Conservation (phyloP, 2,888 invertebrate genomes). For the Coronaproctus castanopsis region DNA sequence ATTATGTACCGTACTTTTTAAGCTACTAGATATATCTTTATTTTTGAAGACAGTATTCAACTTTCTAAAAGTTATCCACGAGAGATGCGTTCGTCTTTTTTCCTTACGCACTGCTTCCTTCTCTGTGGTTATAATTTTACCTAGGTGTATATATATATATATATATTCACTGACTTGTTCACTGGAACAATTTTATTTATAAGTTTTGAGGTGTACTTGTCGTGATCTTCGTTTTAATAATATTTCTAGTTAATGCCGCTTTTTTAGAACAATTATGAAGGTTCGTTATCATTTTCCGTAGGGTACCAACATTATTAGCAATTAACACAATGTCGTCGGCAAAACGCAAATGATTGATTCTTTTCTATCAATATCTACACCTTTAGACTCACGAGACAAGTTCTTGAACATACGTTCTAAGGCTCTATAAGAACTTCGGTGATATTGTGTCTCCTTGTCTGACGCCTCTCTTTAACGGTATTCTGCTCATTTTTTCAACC, state of each 20-base stretch:
- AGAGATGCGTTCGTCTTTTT: too few species aligned
- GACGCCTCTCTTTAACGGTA: too few species aligned
- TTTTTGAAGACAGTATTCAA: too few species aligned
- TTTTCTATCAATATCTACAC: background rate
- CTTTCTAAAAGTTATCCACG: too few species aligned
- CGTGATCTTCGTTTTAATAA: background rate
- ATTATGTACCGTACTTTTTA: too few species aligned
- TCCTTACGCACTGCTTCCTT: background rate
- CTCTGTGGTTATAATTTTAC: background rate
- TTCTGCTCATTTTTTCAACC: too few species aligned
- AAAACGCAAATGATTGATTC: background rate
- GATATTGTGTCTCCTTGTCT: background rate
- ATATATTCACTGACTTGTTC: background rate
- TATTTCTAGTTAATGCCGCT: background rate
- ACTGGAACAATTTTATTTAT: background rate
- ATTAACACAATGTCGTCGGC: slow-evolving; percentile 1
- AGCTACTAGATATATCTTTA: too few species aligned
- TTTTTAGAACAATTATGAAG: background rate
- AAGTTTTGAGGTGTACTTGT: background rate
- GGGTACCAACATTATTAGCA: background rate
- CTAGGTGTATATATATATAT: background rate
- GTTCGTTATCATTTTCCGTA: background rate
- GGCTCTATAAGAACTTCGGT: background rate
- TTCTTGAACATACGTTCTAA: background rate
- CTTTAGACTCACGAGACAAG: background rate